These are phyloP conservation scores for Pyrrhura leucotis DNA, from an alignment of 2,797 vertebrate species.

Conservation along the genomic window DNA sequence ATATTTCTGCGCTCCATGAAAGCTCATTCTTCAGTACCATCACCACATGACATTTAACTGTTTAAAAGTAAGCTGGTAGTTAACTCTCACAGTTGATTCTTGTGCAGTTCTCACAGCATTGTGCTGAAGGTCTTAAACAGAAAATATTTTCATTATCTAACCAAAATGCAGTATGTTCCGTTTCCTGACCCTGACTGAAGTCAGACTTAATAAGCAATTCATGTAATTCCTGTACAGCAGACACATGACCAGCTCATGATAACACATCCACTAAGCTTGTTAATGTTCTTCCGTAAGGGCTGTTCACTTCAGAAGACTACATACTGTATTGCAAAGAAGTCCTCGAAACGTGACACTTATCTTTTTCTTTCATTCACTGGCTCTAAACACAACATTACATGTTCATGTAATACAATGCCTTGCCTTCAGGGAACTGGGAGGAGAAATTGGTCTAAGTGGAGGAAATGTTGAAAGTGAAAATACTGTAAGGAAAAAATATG, in stretches of 20 bases:
- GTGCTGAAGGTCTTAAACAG: background rate
- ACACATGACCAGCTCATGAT: background rate
- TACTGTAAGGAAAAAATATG: rapidly evolving
- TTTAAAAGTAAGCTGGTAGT: background rate
- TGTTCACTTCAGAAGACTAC: background rate
- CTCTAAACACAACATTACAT: background rate
- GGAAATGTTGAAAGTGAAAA: background rate
- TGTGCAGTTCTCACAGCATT: background rate
- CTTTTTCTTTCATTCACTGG: background rate
- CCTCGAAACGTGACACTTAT: background rate
- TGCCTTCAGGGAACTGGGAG: background rate
- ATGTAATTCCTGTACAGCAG: background rate
- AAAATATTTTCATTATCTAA: background rate
- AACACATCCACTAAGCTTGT: background rate
- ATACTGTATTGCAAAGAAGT: background rate
- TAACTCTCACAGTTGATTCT: background rate
- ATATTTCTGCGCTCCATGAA: background rate
- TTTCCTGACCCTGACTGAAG: background rate
- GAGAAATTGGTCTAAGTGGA: background rate
- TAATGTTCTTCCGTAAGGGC: background rate
- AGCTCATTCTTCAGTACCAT: background rate
- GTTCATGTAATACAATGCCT: background rate
- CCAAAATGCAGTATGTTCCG: background rate
- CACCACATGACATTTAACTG: background rate
- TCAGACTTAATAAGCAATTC: background rate